phyloP scores from a whole-genome alignment of 2,888 invertebrate genomes.

The Heliconius erato region DNA sequence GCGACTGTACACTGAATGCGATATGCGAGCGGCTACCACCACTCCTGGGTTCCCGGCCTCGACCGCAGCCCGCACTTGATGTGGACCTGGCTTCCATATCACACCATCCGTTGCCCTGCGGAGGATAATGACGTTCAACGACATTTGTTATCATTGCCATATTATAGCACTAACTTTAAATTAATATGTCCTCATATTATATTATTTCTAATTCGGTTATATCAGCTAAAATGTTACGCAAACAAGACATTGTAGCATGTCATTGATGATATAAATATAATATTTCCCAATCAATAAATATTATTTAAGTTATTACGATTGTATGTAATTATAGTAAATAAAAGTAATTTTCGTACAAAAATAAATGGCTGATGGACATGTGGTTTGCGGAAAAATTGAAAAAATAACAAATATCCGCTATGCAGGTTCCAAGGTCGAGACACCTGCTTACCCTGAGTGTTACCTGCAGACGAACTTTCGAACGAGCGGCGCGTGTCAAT shows the following conservation, averaged over 20 bases:
- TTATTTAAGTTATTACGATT: neutral
- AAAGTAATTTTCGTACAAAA: slow-evolving; percentile 3
- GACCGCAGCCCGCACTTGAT: slow-evolving; percentile 73
- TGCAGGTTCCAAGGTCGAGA: slow-evolving; percentile 75
- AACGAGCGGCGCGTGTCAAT: slow-evolving; percentile 59
- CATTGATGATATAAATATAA: neutral
- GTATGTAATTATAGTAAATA: slow-evolving; percentile 1
- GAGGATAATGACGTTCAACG: slow-evolving; percentile 77
- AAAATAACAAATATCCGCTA: slow-evolving; percentile 75
- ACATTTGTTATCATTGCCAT: slow-evolving; percentile 68
- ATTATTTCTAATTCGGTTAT: slow-evolving; percentile 49
- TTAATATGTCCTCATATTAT: slow-evolving; percentile 55
- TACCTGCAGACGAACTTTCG: slow-evolving; percentile 75
- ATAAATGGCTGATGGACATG: slow-evolving; percentile 25
- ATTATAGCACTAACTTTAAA: slow-evolving; percentile 57
- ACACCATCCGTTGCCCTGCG: slow-evolving; percentile 77
- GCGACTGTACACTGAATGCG: slow-evolving; percentile 80
- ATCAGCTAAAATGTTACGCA: slow-evolving; percentile 30
- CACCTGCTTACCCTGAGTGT: slow-evolving; percentile 78
- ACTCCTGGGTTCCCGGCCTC: slow-evolving; percentile 80
- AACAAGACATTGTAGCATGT: slow-evolving; percentile 5
- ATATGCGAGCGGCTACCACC: slow-evolving; percentile 65
- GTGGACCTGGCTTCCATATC: slow-evolving; percentile 76
- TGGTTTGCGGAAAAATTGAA: slow-evolving; percentile 74
- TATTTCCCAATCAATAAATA: neutral